Percentiles rank a stretch among this genome's conserved stretches.
Evolutionary conservation across 2,888 invertebrate species (phyloP).

Genomic region (Atethmia centrago): DNA sequence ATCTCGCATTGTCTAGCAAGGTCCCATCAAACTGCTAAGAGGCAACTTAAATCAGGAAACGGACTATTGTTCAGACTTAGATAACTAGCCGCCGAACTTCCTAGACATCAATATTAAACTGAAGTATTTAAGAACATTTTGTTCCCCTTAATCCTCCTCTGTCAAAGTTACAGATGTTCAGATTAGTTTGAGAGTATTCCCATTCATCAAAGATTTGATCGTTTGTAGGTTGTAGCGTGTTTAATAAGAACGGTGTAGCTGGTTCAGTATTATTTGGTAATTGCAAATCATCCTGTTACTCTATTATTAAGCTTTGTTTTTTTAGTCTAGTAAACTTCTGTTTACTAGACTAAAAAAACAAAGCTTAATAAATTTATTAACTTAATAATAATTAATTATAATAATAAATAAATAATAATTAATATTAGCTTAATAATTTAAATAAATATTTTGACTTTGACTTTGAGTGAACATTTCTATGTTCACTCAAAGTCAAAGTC

Average conservation of each 20-base stretch:
- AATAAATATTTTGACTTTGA: no score
- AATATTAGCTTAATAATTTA: no score
- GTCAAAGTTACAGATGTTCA: slow-evolving; percentile 77
- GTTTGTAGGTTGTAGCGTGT: slow-evolving; percentile 67
- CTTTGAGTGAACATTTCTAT: no score
- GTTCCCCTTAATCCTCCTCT: slow-evolving; percentile 72
- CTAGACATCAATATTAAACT: slow-evolving; percentile 71
- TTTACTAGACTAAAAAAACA: no score
- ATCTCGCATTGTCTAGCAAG: slow-evolving; percentile 50
- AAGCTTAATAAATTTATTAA: no score
- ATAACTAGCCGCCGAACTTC: slow-evolving; percentile 70
- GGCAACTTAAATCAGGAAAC: slow-evolving; percentile 61
- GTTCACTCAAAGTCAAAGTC: no score
- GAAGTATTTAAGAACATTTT: slow-evolving; percentile 72
- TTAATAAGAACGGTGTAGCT: slow-evolving; percentile 36
- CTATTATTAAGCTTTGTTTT: slow-evolving; percentile 21
- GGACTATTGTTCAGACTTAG: slow-evolving; percentile 66
- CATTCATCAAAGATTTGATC: slow-evolving; percentile 76
- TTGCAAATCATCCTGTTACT: slow-evolving; percentile 42
- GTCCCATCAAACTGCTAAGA: slow-evolving; percentile 42
- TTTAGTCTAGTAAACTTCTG: neutral
- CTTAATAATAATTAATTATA: no score
- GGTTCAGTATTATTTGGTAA: slow-evolving; percentile 31
- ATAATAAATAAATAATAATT: no score
- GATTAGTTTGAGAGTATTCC: slow-evolving; percentile 78